Conservation (phyloP, 1,140 invertebrate species). For the Sinella curviseta region DNA sequence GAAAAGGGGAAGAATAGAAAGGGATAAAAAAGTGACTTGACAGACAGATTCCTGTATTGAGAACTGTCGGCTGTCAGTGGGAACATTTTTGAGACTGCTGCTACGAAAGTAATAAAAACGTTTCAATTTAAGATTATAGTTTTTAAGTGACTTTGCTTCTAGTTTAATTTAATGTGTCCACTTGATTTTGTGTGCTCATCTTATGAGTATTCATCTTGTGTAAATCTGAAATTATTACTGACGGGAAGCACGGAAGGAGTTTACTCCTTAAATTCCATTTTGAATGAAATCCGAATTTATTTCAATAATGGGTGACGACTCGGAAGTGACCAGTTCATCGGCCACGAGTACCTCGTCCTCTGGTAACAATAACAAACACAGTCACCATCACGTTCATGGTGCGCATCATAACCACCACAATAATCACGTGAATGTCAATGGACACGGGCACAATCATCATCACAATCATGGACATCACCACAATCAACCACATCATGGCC, state of each 20-base stretch:
- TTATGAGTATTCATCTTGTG: not conserved
- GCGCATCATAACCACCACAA: constrained; percentile 50
- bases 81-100: not conserved
- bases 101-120: not conserved
- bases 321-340: constrained; percentile 70
- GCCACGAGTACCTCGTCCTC: constrained; percentile 48
- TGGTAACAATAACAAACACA: constrained; percentile 8
- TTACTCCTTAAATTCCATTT: not conserved
- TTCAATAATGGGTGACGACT: constrained; percentile 64
- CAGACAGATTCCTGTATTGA: not conserved
- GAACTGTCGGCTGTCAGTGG: not conserved
- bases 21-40: not conserved
- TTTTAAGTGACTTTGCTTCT: not conserved
- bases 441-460: constrained; percentile 26
- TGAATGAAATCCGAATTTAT: not conserved
- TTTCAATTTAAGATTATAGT: not conserved
- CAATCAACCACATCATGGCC: constrained; percentile 53
- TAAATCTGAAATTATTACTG: not conserved
- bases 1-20: not conserved
- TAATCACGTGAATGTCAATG: constrained; percentile 20
- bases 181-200: not conserved
- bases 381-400: constrained; percentile 44
- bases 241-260: not conserved
- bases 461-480: constrained; percentile 52
- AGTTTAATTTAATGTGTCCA: not conserved